phyloP scores from a whole-genome alignment of 2,113 vertebrate species.

The Fulica atra region DNA sequence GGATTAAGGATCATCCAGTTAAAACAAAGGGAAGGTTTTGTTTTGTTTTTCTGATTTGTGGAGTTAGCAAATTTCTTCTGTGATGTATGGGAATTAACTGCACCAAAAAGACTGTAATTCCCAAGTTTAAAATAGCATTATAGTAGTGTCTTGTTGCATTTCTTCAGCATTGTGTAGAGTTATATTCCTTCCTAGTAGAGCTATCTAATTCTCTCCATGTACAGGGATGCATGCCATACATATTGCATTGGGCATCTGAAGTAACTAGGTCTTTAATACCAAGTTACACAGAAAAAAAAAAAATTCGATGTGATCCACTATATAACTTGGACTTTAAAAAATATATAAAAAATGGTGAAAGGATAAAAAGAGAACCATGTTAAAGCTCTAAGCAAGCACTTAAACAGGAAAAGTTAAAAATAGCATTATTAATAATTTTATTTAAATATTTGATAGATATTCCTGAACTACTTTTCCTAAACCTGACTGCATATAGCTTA shows the following conservation, averaged over 20 bases:
- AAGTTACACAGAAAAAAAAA: background rate
- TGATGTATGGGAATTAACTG: background rate
- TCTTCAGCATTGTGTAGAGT: background rate
- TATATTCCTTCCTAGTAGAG: background rate
- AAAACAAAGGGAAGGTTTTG: background rate
- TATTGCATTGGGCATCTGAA: background rate
- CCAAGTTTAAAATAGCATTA: background rate
- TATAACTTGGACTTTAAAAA: background rate
- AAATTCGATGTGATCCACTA: background rate
- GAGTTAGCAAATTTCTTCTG: background rate
- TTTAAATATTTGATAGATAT: background rate
- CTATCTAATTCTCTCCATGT: background rate
- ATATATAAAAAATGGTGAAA: accelerated
- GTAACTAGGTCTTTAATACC: background rate
- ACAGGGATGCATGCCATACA: background rate
- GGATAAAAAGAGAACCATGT: background rate
- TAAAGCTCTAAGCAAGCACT: background rate
- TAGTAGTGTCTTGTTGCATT: background rate
- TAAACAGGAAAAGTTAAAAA: background rate
- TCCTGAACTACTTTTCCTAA: background rate
- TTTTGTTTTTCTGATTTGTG: background rate
- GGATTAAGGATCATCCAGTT: background rate
- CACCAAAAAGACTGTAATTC: background rate
- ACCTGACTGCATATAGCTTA: background rate
- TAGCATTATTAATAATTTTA: background rate